Evolutionary conservation across 2,113 vertebrate species (phyloP), one percentile per base, ranked within the genome.

Genomic region (Ceyx margarethae): DNA sequence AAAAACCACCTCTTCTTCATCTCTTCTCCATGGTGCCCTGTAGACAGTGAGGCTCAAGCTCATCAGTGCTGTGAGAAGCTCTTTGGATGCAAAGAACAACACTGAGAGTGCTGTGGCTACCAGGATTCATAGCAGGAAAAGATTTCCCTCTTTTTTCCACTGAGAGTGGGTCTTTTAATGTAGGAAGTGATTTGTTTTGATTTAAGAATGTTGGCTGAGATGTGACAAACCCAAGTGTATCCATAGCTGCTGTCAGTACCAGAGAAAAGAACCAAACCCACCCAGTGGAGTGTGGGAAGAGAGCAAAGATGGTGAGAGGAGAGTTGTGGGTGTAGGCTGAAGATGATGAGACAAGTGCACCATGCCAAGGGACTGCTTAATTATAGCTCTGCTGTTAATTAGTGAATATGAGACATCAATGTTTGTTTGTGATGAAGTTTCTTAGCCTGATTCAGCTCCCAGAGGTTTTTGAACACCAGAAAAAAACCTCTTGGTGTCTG

Each of bases 121-220:
- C 1, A 8, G 13, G 16, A 5, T 65, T 79, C 77, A 20, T 23
- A 15, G 28, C 8, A 57, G 81, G 62, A 68, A 92, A 87, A 89
- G 29, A 23, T 19, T 22, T 53, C 11, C 2, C 71, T 76, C 28
- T 65, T 89, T 91, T 25, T 79, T 79, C 65, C 81, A 54, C 29
- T 79, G 64, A 76, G 28, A 90, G 53, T 66, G 75, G 75, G 67
- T 79, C 58, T 89, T n/a, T 45, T 81, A 76, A 37, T 19, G 64
- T 58, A 54, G 74, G 78, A 85, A 62, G 64, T 65, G 67, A 77
- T 92, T 92, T 92, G 90, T 89, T 95, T 87, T 85, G 87, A 82
- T 92, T 93, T 88, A 88, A 80, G 78, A 65, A 69, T 67, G 64
- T 45, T 90, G 68, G 74, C 85, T 64, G 10, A 53, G 64, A 68